phyloP scores from a whole-genome alignment of 2,888 invertebrate genomes.

The Athrips mouffetella region DNA sequence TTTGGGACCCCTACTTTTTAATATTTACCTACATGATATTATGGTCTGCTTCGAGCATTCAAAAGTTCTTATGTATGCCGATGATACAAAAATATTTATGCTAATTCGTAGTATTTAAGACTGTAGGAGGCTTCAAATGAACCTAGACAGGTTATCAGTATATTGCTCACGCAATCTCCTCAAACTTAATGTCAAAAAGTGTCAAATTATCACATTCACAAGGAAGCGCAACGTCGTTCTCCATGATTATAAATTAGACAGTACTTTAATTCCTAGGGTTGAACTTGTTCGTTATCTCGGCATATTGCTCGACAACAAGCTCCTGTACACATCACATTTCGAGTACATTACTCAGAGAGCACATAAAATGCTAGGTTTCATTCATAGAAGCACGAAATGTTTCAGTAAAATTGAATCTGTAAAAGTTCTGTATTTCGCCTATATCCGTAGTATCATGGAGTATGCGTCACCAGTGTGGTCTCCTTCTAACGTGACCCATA shows the following conservation, averaged over 20 bases:
- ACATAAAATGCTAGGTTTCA: neutral
- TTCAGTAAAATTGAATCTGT: neutral
- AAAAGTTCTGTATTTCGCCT: neutral
- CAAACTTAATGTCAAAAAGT: neutral
- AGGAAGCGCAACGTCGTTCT: neutral
- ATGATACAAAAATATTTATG: neutral
- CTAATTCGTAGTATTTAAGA: neutral
- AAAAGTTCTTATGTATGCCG: neutral
- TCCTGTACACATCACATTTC: neutral
- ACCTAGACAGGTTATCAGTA: too few relatives aligned
- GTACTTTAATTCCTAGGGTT: neutral
- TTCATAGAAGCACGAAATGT: neutral
- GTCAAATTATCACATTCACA: neutral
- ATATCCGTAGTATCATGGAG: slow-evolving; percentile 7
- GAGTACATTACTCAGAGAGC: neutral
- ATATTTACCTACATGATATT: too few relatives aligned
- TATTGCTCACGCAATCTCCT: too few relatives aligned
- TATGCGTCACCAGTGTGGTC: slow-evolving; percentile 3
- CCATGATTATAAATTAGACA: neutral
- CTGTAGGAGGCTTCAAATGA: neutral
- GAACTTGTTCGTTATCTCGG: neutral
- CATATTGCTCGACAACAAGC: neutral
- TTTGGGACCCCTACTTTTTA: too few relatives aligned
- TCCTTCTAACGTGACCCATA: too few relatives aligned
- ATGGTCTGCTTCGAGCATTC: neutral